Evolutionary conservation across 2,888 invertebrate genomes (phyloP).

Genomic region (Stegophylla sp.): DNA sequence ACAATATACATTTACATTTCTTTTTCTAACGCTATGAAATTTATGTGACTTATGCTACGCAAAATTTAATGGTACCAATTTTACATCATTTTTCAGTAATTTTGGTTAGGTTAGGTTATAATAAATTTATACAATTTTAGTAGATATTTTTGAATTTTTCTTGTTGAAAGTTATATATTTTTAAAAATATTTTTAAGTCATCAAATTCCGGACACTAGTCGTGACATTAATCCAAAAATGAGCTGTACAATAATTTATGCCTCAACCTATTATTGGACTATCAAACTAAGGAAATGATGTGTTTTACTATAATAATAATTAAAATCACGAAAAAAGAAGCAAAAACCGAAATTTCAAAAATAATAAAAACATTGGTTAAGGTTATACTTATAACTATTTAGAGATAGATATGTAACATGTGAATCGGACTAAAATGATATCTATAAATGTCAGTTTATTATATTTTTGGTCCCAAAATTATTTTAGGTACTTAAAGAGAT

Average conservation of each 20-base stretch:
- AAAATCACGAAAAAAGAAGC: background rate
- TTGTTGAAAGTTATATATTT: too few relatives aligned
- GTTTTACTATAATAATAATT: background rate
- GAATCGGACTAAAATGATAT: constrained; percentile 17
- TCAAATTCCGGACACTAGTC: too few relatives aligned
- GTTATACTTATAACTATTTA: constrained; percentile 7
- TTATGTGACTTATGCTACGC: too few relatives aligned
- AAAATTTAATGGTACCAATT: too few relatives aligned
- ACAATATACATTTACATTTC: too few relatives aligned
- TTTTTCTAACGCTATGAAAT: too few relatives aligned
- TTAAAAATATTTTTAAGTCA: too few relatives aligned
- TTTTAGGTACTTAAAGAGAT: constrained; percentile 9
- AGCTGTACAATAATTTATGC: constrained; percentile 4
- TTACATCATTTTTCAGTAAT: too few relatives aligned
- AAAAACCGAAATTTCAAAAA: background rate
- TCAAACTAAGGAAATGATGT: constrained; percentile 2
- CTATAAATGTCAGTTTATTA: constrained; percentile 35
- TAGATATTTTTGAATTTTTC: too few relatives aligned
- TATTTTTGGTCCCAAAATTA: constrained; percentile 51
- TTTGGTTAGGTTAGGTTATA: too few relatives aligned
- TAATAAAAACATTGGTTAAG: constrained; percentile 2
- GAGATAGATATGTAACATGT: constrained; percentile 38
- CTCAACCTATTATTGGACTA: constrained; percentile 1
- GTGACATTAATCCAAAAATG: constrained; percentile 29
- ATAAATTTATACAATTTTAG: too few relatives aligned